Conservation (phyloP, 2,888 invertebrate genomes). For the Cryptus armator region DNA sequence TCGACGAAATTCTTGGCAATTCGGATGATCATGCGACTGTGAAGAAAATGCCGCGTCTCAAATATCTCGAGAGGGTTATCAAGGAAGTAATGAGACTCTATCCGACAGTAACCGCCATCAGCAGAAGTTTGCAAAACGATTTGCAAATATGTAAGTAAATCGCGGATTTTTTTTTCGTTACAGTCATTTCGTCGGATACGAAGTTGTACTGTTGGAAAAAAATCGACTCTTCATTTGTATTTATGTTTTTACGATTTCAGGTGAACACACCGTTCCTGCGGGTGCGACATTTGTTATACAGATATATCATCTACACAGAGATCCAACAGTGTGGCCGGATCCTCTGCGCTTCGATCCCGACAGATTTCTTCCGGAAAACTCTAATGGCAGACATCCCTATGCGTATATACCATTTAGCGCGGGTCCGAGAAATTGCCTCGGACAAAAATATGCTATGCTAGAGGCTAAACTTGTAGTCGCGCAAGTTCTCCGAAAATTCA, state of each 20-base stretch:
- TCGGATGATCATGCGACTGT: conserved; percentile 75
- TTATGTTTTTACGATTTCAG: conserved; percentile 73
- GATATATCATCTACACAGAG: conserved; percentile 85
- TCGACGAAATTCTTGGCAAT: conserved; percentile 83
- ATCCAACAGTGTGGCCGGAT: conserved; percentile 85
- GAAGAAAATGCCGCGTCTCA: conserved; percentile 83
- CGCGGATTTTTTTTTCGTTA: conserved; percentile 2
- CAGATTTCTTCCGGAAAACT: conserved; percentile 84
- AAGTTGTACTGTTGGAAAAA: neutral
- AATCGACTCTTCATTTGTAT: neutral
- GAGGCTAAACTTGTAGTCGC: conserved; percentile 75
- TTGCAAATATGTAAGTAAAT: conserved; percentile 81
- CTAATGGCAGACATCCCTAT: conserved; percentile 76
- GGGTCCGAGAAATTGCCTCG: conserved; percentile 81
- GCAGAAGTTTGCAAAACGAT: conserved; percentile 85
- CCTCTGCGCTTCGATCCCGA: conserved; percentile 85
- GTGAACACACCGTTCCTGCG: conserved; percentile 83
- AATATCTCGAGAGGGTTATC: conserved; percentile 87
- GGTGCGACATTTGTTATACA: conserved; percentile 83
- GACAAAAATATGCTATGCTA: conserved; percentile 76
- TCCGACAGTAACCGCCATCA: conserved; percentile 86
- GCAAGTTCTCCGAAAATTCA: conserved; percentile 76
- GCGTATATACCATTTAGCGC: conserved; percentile 81
- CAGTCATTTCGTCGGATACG: neutral
- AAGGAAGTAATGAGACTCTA: conserved; percentile 87